Evolutionary conservation across 2,113 vertebrate species (phyloP).

Genomic region (Hyaena hyaena): DNA sequence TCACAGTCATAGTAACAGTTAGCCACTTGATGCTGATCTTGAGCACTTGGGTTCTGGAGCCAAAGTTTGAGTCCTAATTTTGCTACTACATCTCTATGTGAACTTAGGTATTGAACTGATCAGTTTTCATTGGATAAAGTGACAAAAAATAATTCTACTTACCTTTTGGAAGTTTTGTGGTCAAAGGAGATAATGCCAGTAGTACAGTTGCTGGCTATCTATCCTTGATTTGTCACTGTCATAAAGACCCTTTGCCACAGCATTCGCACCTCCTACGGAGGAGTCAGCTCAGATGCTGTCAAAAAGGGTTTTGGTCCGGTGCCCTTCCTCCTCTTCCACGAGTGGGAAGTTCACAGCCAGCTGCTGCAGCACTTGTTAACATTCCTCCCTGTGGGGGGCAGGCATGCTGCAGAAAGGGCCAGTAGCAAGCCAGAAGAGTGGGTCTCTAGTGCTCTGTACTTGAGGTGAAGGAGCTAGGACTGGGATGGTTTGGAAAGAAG

Average conservation of each 20-base stretch:
- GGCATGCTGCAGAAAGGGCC: not conserved
- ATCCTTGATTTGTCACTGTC: not conserved
- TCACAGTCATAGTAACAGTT: not conserved
- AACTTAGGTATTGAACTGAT: not conserved
- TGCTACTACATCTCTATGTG: not conserved
- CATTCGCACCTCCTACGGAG: not conserved
- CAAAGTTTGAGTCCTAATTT: not conserved
- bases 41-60: not conserved
- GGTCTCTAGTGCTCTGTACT: not conserved
- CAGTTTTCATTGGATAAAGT: not conserved
- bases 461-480: not conserved
- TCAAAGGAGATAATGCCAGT: not conserved
- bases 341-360: not conserved
- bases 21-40: not conserved
- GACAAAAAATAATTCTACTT: not conserved
- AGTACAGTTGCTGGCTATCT: not conserved
- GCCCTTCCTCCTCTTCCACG: not conserved
- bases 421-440: not conserved
- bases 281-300: not conserved
- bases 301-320: not conserved
- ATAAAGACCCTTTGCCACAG: not conserved
- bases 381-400: not conserved
- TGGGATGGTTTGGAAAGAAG: not conserved
- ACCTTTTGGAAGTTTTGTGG: not conserved
- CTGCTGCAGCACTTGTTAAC: not conserved